Evolutionary conservation across 2,113 vertebrate species (phyloP), one percentile per base, ranked within the genome.

Genomic region (Zosterops borbonicus): DNA sequence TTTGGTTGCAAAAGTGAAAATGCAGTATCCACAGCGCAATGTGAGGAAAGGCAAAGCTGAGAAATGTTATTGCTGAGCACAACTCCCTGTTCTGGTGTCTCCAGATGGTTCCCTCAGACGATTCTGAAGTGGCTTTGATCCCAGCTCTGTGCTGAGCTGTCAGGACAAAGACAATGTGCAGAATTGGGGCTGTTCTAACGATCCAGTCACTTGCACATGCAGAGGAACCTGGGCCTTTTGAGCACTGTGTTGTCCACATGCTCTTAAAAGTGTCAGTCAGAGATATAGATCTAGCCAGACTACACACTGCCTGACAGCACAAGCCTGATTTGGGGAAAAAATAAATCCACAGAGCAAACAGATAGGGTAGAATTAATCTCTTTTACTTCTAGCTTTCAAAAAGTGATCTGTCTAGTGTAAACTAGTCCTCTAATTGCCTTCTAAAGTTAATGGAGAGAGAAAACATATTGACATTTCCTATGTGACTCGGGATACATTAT

Each of bases 351-450:
- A 92, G 79, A 92, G 76, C 75, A 96, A 94, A 94, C 85, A 95
- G 52, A 79, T 46, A 88, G 78, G 41, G 23, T 76, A 74, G 88
- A 92, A 94, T 92, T 93, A 96, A 94, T 96, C 75, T 93, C 63
- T 92, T 73, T 91, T 88, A 82, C 85, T 79, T 88, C 67, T 29
- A 76, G 50, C 71, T 94, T 95, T 95, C 90, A 90, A 88, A 92
- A 95, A 77, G 90, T 56, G 85, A 90, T 95, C 88, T 92, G 82
- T 95, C 94, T 94, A 93, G 67, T 93, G 92, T 90, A 95, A 95
- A 95, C 90, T 69, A 96, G 85, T 93, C 79, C 85, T 93, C 63
- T 95, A 95, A 96, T 95, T 96, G 92, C 90, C 92, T 95, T 93
- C 90, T 80, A 93, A 92, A 96, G 88, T 94, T 96, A 93, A 96